These are phyloP conservation scores for Bostrychus sinensis DNA, from an alignment of 2,113 vertebrate genomes.

Conservation along the genomic window DNA sequence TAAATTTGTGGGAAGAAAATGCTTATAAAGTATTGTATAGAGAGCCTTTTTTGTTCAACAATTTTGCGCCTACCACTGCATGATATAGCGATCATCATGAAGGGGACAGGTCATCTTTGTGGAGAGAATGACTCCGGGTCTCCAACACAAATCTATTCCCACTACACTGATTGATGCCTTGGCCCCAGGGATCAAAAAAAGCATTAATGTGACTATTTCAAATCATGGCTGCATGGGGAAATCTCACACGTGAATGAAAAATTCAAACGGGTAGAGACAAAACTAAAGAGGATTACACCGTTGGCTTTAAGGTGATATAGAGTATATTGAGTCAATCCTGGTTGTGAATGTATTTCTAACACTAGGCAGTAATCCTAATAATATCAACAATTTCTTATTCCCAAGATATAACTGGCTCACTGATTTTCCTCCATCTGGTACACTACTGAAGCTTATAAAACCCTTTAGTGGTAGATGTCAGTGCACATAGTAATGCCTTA, in stretches of 20 bases:
- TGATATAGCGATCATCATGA: slow-evolving; percentile 22
- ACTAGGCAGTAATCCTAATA: background rate
- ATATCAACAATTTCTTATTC: background rate
- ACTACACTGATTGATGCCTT: slow-evolving; percentile 47
- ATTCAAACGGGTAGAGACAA: slow-evolving; percentile 9
- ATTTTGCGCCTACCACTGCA: slow-evolving; percentile 17
- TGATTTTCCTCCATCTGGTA: background rate
- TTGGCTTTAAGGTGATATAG: slow-evolving; percentile 29
- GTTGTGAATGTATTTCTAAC: background rate
- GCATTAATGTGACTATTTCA: slow-evolving; percentile 54
- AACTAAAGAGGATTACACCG: slow-evolving; percentile 18
- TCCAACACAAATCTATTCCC: slow-evolving; percentile 46
- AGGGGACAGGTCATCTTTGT: slow-evolving; percentile 29
- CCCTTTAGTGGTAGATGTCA: background rate
- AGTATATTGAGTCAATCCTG: slow-evolving; percentile 5
- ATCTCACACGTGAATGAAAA: slow-evolving; percentile 39
- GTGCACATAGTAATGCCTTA: too few species aligned
- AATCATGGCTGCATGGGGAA: slow-evolving; percentile 39
- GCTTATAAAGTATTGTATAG: background rate
- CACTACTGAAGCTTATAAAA: background rate
- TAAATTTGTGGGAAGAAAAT: too few species aligned
- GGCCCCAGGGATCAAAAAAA: slow-evolving; percentile 47
- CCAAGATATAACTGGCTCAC: background rate
- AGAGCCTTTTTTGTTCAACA: background rate
- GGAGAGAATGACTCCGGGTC: slow-evolving; percentile 49